Base-by-base conservation (phyloP, 2,113 vertebrate genomes). In the Thamnophis sirtalis region DNA sequence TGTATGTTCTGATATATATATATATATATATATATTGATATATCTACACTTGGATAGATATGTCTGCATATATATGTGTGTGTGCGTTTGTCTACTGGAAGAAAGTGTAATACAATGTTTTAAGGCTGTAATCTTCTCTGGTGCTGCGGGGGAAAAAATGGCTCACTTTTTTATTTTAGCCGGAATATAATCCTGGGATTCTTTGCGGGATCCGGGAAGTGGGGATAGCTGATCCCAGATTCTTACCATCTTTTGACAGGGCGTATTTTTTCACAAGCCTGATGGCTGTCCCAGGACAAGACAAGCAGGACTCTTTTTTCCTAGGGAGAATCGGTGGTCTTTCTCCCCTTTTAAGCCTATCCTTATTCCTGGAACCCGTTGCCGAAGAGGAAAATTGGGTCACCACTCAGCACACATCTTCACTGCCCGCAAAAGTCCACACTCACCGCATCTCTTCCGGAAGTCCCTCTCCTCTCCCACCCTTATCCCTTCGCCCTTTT, bases 71-170 rank as follows among this genome's bases (percentile, higher is more conserved):
- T 73, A 73, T 38, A 3, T 73, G 15, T 33, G 68, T 8, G 68
- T 21, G 73, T 9, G 73, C n/a, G 11, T n/a, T 68, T 38, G 6
- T 38, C 73, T 19, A 17, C 33, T 43, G 73, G 17, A 50, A 89
- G 87, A 53, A 58, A 60, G 80, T 50, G 50, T 51, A 92, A 92
- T 92, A 89, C 73, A 89, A 49, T 8, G 8, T 89, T 92, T 68
- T 84, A 55, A 92, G 94, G 94, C 95, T 92, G 92, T 89, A 0
- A 90, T 93, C 89, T 92, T 91, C 93, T 94, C 38, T 92, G 53
- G 87, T 92, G 53, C 84, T 26, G 73, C 28, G 0, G 63, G 11
- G 0, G 2, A 13, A n/a, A 26, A 26, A 63, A 13, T 63, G 10
- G 26, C n/a, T 73, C n/a, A 1, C 60, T n/a, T 68, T 38, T 33